These are phyloP conservation scores for Psittacula derbiana DNA, from an alignment of 2,797 vertebrate species.

Conservation along the genomic window DNA sequence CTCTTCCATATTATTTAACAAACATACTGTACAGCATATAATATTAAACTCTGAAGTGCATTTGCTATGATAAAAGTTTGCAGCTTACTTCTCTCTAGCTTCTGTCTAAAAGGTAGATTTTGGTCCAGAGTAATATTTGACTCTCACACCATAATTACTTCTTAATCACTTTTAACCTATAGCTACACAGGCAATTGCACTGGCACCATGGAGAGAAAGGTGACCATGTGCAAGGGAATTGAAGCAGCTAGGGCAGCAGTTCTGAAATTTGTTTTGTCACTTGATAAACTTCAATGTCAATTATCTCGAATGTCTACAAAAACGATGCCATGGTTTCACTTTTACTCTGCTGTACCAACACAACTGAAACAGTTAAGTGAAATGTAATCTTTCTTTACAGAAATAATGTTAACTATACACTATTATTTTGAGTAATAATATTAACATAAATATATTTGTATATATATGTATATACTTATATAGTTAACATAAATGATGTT, in stretches of 20 bases:
- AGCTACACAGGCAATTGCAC: background rate
- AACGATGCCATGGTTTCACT: background rate
- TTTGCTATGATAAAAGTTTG: background rate
- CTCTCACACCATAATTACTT: background rate
- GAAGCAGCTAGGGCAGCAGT: background rate
- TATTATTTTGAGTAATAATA: background rate
- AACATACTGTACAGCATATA: background rate
- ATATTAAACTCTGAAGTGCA: background rate
- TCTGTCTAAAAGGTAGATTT: background rate
- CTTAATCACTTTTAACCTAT: background rate
- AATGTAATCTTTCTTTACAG: background rate
- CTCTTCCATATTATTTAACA: background rate
- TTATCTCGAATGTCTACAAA: background rate
- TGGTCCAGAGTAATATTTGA: background rate
- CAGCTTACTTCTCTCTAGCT: background rate
- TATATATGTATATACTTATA: background rate
- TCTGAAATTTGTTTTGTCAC: background rate
- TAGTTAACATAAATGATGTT: background rate
- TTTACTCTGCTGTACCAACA: background rate
- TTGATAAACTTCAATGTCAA: background rate
- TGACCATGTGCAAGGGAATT: background rate
- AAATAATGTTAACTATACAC: background rate
- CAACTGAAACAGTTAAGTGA: background rate
- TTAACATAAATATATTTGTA: background rate
- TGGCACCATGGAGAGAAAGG: background rate